Conservation (phyloP, 2,888 invertebrate species). For the Arenicola marina region DNA sequence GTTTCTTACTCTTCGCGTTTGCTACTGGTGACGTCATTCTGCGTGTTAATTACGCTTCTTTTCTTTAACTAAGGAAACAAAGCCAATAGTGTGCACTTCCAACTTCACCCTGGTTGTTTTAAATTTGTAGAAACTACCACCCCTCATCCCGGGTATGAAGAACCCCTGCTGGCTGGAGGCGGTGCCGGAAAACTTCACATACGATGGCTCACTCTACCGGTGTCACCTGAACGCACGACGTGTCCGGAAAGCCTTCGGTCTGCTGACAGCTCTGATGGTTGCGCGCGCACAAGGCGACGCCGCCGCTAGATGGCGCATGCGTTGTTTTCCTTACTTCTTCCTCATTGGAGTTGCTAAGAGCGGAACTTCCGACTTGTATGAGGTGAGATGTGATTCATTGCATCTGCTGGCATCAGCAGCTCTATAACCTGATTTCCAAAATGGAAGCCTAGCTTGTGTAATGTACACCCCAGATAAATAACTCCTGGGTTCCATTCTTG, state of each 20-base stretch:
- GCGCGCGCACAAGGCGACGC: background rate
- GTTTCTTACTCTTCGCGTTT: too few species aligned
- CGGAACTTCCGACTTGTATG: constrained; percentile 1
- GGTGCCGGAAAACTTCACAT: background rate
- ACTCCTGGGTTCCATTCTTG: too few species aligned
- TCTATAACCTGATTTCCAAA: too few species aligned
- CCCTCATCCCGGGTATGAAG: background rate
- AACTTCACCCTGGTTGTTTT: too few species aligned
- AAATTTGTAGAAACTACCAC: background rate
- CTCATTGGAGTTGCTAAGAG: constrained; percentile 4
- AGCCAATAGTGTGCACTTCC: too few species aligned
- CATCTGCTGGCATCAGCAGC: too few species aligned
- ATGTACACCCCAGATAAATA: too few species aligned
- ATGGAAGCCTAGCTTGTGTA: too few species aligned
- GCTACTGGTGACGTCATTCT: too few species aligned
- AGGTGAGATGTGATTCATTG: too few species aligned
- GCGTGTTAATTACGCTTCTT: too few species aligned
- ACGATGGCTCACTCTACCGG: background rate
- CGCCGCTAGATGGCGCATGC: background rate
- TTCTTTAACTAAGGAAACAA: too few species aligned
- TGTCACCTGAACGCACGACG: background rate
- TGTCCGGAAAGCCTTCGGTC: background rate
- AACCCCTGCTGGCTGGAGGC: constrained; percentile 9
- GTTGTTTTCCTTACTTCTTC: constrained; percentile 5
- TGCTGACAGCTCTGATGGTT: background rate